Evolutionary conservation across 2,888 invertebrate genomes (phyloP).

Genomic region (Polylopha cassiicola): DNA sequence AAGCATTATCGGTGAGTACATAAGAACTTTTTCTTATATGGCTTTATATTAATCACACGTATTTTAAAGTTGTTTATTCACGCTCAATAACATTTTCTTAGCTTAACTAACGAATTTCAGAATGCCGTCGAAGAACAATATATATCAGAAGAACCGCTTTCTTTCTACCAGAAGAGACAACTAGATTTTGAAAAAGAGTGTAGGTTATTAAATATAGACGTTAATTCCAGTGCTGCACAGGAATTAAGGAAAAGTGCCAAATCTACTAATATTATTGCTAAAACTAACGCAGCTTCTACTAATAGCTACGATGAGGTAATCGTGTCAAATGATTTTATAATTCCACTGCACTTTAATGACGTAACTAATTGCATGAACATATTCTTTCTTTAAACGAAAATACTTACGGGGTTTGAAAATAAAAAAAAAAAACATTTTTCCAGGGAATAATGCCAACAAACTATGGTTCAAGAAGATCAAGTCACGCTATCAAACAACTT

Average conservation of each 20-base stretch:
- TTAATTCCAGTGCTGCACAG: conserved; percentile 60
- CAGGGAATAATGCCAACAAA: conserved; percentile 70
- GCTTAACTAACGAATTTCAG: conserved; percentile 40
- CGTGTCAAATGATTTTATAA: background rate
- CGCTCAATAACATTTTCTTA: conserved; percentile 4
- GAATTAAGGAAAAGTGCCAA: conserved; percentile 45
- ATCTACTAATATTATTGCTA: conserved; percentile 51
- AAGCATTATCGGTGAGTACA: conserved; percentile 76
- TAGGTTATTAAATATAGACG: conserved; percentile 63
- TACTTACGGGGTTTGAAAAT: background rate
- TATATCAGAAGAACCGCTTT: conserved; percentile 60
- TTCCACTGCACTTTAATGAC: background rate
- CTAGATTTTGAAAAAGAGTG: conserved; percentile 69
- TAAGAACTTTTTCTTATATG: background rate
- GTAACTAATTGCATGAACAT: background rate
- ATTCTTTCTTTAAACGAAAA: background rate
- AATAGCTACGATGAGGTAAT: conserved; percentile 36
- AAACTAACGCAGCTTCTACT: conserved; percentile 44
- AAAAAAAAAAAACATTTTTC: conserved; percentile 26
- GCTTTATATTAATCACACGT: background rate
- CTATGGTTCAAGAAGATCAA: conserved; percentile 69
- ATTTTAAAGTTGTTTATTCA: background rate
- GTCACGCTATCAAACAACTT: conserved; percentile 69
- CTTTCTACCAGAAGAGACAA: conserved; percentile 68
- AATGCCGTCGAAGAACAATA: conserved; percentile 48